Conservation (phyloP, 2,113 vertebrate genomes). For the Orthochromis indermauri region DNA sequence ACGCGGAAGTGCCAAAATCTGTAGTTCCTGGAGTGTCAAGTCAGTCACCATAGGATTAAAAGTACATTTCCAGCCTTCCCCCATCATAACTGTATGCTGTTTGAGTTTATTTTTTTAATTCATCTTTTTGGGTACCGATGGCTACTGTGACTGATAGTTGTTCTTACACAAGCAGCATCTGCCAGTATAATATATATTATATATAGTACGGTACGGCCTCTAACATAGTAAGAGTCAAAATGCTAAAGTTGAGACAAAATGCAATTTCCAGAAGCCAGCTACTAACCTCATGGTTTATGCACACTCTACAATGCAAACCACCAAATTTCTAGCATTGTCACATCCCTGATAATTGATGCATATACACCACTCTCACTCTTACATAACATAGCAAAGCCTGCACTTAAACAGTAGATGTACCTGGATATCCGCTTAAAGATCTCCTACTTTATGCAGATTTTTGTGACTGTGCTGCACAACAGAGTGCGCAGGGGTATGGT, state of each 20-base stretch:
- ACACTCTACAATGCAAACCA: background rate
- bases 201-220: rapidly evolving
- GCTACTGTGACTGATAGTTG: background rate
- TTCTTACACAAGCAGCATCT: background rate
- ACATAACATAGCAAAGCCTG: background rate
- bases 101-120: background rate
- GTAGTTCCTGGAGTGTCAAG: background rate
- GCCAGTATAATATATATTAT: background rate
- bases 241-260: background rate
- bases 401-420: background rate
- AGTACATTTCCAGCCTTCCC: background rate
- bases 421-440: background rate
- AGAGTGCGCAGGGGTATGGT: background rate
- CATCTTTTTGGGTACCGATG: background rate
- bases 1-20: rapidly evolving
- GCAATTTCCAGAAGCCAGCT: background rate
- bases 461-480: background rate
- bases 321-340: background rate
- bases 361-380: background rate
- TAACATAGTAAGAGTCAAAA: background rate
- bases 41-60: background rate
- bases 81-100: background rate
- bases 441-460: background rate
- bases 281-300: background rate
- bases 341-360: background rate